Evolutionary conservation across 2,888 invertebrate genomes (phyloP), one percentile per base, ranked within the genome.

Genomic region (Drosophila incognita): DNA sequence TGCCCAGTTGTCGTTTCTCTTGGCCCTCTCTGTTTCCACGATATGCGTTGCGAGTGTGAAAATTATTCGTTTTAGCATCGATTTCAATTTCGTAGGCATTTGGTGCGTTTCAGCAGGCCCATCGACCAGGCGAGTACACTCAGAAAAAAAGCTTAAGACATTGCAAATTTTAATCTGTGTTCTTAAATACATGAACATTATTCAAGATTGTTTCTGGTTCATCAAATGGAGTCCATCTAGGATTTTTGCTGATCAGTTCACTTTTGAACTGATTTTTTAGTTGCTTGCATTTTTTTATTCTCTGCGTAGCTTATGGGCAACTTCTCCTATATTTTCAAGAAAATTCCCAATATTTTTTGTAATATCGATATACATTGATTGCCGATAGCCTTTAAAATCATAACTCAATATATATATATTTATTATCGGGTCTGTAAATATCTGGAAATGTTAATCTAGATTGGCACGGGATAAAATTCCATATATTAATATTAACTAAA

Each of bases 1-100:
- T 48, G 48, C 36, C 42, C 54, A 60, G 66, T 59, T 70, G 56
- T 48, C 59, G 35, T 40, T 52, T 58, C 15, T 42, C 27, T 57
- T 40, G 42, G 36, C 18, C 11, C 27, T 35, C 29, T 40, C 40
- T n/a, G 51, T 58, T 40, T 62, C 51, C 51, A 18, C 49, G n/a
- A 29, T 3, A 24, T 54, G 54, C 36, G 36, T 52, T 61, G 65
- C 61, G 70, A 61, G 84, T 84, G 84, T 76, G 79, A 84, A 84
- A 79, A 84, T 60, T 73, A 72, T 66, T 69, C 65, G 68, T 52
- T 71, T 65, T 71, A 64, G 70, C 82, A 79, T 75, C 65, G 79
- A 79, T 66, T 21, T 21, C 21, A 21, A 21, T 21, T 21, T 21
- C 21, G 21, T 1, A 21, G 21, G 21, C 21, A 79, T 80, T 86